Percentiles rank a stretch among this genome's conserved stretches.
Evolutionary conservation across 2,797 vertebrate species (phyloP).

Genomic region (Dicrostonyx torquatus): DNA sequence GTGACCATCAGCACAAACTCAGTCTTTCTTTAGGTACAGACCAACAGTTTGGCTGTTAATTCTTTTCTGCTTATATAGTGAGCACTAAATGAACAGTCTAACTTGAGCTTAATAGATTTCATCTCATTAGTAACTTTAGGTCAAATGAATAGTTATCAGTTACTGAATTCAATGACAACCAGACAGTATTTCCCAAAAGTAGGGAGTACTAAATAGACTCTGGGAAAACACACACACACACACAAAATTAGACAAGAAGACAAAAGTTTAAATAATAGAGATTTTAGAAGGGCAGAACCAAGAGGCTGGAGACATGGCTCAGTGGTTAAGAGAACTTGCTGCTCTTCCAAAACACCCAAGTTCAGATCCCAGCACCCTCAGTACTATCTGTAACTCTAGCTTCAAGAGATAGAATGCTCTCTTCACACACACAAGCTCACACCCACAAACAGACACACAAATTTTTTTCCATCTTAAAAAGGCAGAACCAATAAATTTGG

Average conservation of each 20-base stretch:
- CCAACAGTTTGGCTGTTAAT: not conserved
- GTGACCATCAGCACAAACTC: not conserved
- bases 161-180: slow-evolving; percentile 9
- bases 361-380: not conserved
- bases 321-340: not conserved
- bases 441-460: not conserved
- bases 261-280: not conserved
- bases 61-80: not conserved
- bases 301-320: not conserved
- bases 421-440: not conserved
- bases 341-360: not conserved
- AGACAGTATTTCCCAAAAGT: not conserved
- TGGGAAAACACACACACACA: not conserved
- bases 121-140: slow-evolving; percentile 23
- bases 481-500: not conserved
- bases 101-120: not conserved
- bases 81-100: not conserved
- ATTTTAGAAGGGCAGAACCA: not conserved
- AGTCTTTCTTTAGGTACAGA: not conserved
- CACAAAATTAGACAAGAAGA: not conserved
- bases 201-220: not conserved
- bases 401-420: not conserved
- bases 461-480: not conserved
- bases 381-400: not conserved
- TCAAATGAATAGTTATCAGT: slow-evolving; percentile 22